phyloP scores from a whole-genome alignment of 2,888 invertebrate genomes.

The Bellardia bayeri region DNA sequence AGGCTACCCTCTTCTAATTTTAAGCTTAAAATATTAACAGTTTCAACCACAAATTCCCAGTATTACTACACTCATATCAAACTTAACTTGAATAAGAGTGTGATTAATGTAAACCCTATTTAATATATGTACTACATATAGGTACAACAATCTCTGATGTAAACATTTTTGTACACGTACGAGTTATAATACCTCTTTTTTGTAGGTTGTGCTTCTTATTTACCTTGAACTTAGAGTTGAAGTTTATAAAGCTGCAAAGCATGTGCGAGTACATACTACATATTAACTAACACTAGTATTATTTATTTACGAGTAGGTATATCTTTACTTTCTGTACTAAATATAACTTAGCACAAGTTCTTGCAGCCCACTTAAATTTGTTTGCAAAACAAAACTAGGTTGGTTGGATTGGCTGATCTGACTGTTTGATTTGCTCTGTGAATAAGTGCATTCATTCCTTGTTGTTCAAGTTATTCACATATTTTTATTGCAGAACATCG shows the following conservation, averaged over 20 bases:
- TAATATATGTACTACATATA: too few relatives aligned
- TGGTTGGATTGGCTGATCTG: slow-evolving; percentile 1
- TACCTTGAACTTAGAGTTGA: slow-evolving; percentile 67
- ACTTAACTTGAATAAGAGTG: neutral
- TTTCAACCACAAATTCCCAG: too few relatives aligned
- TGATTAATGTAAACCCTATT: neutral
- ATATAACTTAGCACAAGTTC: slow-evolving; percentile 51
- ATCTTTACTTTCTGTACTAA: slow-evolving; percentile 9
- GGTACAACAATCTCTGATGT: neutral
- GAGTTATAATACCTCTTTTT: slow-evolving; percentile 5
- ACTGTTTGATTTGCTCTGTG: slow-evolving; percentile 5
- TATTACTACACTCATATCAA: too few relatives aligned
- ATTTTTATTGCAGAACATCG: neutral
- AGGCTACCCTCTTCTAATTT: too few relatives aligned
- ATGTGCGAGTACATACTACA: neutral
- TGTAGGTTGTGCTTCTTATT: slow-evolving; percentile 33
- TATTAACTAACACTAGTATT: slow-evolving; percentile 14
- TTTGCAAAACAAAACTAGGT: slow-evolving; percentile 44
- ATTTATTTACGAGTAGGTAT: slow-evolving; percentile 55
- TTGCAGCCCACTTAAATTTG: slow-evolving; percentile 43
- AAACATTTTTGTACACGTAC: slow-evolving; percentile 3
- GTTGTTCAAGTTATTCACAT: slow-evolving; percentile 12
- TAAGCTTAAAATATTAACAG: too few relatives aligned
- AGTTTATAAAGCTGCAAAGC: slow-evolving; percentile 52
- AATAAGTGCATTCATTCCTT: slow-evolving; percentile 23